Evolutionary conservation across 2,797 vertebrate genomes (phyloP).

Genomic region (Xerus rutilus): DNA sequence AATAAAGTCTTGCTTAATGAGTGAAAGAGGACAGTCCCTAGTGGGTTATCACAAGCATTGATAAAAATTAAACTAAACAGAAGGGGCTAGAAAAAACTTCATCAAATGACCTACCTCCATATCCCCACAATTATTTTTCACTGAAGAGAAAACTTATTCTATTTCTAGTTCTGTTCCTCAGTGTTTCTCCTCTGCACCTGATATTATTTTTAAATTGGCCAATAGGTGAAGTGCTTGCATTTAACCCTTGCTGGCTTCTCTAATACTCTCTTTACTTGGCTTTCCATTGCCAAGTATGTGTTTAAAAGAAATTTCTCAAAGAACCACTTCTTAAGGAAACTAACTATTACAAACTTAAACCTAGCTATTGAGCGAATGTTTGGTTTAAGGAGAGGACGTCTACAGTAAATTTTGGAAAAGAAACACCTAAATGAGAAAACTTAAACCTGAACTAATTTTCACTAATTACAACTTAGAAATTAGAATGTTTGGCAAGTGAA

Average conservation of each 20-base stretch:
- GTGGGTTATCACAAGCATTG: neutral
- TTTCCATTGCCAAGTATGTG: neutral
- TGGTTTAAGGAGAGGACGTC: slow-evolving; percentile 13
- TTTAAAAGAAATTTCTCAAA: slow-evolving; percentile 39
- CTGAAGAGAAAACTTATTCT: neutral
- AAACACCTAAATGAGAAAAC: slow-evolving; percentile 13
- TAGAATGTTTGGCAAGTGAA: neutral
- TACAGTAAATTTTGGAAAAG: slow-evolving; percentile 30
- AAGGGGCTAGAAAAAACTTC: neutral
- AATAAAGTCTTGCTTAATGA: neutral
- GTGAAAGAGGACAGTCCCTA: neutral
- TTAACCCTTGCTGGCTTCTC: neutral
- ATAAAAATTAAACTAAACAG: slow-evolving; percentile 33
- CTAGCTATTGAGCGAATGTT: slow-evolving; percentile 8
- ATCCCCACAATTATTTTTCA: neutral
- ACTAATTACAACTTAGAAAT: slow-evolving; percentile 1
- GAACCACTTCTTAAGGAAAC: neutral
- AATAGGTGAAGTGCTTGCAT: neutral
- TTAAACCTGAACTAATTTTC: neutral
- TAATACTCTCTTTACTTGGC: neutral
- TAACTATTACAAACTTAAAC: slow-evolving; percentile 46
- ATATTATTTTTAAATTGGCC: neutral
- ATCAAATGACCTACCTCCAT: neutral
- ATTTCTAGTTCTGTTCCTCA: neutral
- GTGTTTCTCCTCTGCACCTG: neutral